Percentiles rank a stretch among this genome's conserved stretches.
phyloP scores from a whole-genome alignment of 2,113 vertebrate genomes.

The Burhinus oedicnemus region DNA sequence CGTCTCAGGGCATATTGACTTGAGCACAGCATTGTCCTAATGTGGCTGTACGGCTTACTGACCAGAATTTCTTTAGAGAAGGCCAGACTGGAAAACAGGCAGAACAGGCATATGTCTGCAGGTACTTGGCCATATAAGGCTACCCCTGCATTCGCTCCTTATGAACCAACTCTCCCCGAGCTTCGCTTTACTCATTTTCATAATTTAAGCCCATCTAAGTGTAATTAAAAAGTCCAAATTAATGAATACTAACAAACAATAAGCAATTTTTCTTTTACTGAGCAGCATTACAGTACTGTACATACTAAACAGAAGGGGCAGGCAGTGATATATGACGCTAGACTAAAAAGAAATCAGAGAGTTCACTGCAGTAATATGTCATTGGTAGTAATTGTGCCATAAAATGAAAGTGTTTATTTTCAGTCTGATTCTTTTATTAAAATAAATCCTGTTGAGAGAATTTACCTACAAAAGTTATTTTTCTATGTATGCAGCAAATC shows the following conservation, averaged over 20 bases:
- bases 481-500: constrained; percentile 6
- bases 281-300: background rate
- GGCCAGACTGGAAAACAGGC: background rate
- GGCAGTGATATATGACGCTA: constrained; percentile 20
- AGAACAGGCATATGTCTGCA: background rate
- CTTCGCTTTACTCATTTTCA: background rate
- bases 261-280: constrained; percentile 9
- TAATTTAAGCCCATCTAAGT: constrained; percentile 9
- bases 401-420: constrained; percentile 51
- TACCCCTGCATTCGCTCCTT: background rate
- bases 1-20: background rate
- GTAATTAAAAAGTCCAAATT: constrained; percentile 33
- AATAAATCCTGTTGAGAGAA: constrained; percentile 44
- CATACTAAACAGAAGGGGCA: background rate
- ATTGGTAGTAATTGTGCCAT: constrained; percentile 25
- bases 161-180: background rate
- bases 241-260: constrained; percentile 28
- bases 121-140: background rate
- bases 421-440: background rate
- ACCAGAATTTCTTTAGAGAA: background rate
- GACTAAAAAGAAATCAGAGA: constrained; percentile 40
- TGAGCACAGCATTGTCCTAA: background rate
- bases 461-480: constrained; percentile 33
- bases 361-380: constrained; percentile 49
- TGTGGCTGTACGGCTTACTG: background rate